These are phyloP conservation scores for Camelus bactrianus DNA, from an alignment of 2,113 vertebrate species.

Conservation along the genomic window DNA sequence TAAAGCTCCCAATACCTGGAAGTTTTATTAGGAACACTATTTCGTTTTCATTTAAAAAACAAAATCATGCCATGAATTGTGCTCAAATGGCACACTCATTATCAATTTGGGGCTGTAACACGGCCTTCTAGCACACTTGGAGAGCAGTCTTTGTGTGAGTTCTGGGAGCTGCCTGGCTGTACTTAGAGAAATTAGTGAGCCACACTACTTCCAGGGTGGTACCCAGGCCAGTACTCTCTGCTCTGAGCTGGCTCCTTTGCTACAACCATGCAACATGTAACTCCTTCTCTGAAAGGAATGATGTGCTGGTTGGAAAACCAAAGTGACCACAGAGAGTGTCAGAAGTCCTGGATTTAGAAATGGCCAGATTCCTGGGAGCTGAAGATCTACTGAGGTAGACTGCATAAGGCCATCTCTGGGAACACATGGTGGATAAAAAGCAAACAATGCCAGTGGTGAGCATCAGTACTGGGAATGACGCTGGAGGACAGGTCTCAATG, in stretches of 20 bases:
- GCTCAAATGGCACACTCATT: background rate
- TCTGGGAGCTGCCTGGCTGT: background rate
- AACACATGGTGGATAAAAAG: background rate
- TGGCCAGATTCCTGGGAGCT: background rate
- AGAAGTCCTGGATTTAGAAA: background rate
- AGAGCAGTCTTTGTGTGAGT: background rate
- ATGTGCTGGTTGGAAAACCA: background rate
- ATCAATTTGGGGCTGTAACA: background rate
- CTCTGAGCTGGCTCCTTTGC: background rate
- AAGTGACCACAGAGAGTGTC: background rate
- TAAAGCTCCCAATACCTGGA: background rate
- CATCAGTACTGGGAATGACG: background rate
- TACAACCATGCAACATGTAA: background rate
- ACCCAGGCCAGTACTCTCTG: background rate
- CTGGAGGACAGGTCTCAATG: background rate
- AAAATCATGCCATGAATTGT: background rate
- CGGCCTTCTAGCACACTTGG: background rate
- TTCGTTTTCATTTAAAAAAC: constrained; percentile 1
- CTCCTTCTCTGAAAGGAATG: constrained; percentile 18
- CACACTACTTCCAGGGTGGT: background rate
- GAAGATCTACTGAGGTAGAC: background rate
- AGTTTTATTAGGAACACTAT: background rate
- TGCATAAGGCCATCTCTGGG: background rate
- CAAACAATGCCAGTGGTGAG: background rate
- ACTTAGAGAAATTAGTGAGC: background rate